Evolutionary conservation across 2,113 vertebrate species (phyloP), one percentile per base, ranked within the genome.

Genomic region (Ahaetulla prasina): DNA sequence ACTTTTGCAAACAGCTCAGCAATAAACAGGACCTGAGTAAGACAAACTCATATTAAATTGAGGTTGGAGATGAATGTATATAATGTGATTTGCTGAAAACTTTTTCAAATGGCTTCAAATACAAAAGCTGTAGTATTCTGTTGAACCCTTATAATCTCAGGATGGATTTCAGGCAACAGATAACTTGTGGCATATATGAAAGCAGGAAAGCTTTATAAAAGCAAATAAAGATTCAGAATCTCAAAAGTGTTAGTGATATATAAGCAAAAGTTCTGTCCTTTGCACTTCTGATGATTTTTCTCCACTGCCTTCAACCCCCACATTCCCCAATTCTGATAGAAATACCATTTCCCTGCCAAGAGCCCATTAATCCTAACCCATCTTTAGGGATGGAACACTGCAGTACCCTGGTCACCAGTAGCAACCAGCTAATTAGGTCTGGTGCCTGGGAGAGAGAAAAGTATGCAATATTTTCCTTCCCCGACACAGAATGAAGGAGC

Each of bases 381-480:
- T 87, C 47, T 53, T 88, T 49, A 88, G 85, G 47, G 85, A 74
- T 53, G 91, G 14, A 88, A 87, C 35, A 49, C 39, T 57, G 43
- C 57, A 74, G 14, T 74, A 50, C 23, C 47, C 35, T 74, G 12
- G 85, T 92, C 57, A 49, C n/a, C 85, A 68, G n/a, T 43, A 57
- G 85, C 57, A 92, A 92, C 74, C 49, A 86, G n/a, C 45, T 86
- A 91, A 91, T 92, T 88, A 88, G 60, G 85, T 43, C 57, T 74
- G 91, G n/a, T 50, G 49, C 91, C 85, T 88, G 55, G 91, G 86
- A 92, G 57, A 68, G 49, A 68, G 49, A 53, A 84, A 90, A 60
- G 10, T 49, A 57, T 86, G 54, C 91, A 88, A 4, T 52, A 50
- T 53, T 68, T 25, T 53, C 60, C 35, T 35, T 30, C n/a, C 22